Percentiles rank a stretch among this genome's conserved stretches.
Evolutionary conservation across 2,888 invertebrate genomes (phyloP).

Genomic region (Hirtodrosophila trivittata): DNA sequence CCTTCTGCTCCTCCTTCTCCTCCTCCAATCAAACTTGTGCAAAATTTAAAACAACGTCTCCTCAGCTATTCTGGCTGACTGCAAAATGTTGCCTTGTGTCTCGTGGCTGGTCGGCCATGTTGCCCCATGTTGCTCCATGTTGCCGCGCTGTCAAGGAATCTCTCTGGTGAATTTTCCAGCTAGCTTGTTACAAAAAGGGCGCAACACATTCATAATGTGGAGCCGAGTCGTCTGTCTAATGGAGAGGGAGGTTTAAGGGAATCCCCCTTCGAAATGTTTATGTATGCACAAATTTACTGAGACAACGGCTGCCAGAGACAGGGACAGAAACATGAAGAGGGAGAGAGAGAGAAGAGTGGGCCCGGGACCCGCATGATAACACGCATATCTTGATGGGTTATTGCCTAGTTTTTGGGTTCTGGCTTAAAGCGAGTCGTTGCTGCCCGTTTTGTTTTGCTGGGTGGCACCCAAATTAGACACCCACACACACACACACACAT

Average conservation of each 20-base stretch:
- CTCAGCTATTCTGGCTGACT: not conserved
- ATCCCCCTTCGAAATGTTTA: constrained; percentile 38
- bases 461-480: constrained; percentile 47
- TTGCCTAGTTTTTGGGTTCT: constrained; percentile 65
- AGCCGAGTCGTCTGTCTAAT: constrained; percentile 13
- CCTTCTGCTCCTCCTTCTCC: not conserved
- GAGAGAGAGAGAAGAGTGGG: not conserved
- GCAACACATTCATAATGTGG: constrained; percentile 49
- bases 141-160: constrained; percentile 49
- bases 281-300: constrained; percentile 43
- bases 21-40: constrained; percentile 14
- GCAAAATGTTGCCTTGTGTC: constrained; percentile 18
- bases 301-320: constrained; percentile 30
- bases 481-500: not conserved
- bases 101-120: constrained; percentile 33
- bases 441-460: constrained; percentile 24
- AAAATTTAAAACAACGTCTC: too few relatives aligned
- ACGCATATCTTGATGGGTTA: constrained; percentile 71
- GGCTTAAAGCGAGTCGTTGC: constrained; percentile 31
- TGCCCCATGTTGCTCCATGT: constrained; percentile 23
- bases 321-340: not conserved
- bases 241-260: too few relatives aligned
- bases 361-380: constrained; percentile 56
- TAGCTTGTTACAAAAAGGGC: constrained; percentile 53
- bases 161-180: constrained; percentile 65